phyloP scores from a whole-genome alignment of 2,797 vertebrate genomes.

The Acrossocheilus fasciatus region DNA sequence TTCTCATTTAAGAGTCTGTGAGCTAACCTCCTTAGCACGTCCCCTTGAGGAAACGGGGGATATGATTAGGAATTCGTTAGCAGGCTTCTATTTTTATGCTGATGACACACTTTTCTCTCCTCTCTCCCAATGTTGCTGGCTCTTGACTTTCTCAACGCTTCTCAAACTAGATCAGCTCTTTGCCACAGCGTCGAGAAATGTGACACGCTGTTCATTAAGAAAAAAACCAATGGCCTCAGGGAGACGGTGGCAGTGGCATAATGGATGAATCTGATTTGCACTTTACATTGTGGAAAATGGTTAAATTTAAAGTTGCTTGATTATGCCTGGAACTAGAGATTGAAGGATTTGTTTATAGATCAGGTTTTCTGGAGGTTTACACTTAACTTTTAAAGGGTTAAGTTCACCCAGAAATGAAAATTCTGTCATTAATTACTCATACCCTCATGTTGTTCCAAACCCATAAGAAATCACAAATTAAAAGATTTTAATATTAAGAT shows the following conservation, averaged over 20 bases:
- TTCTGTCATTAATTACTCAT: too few species aligned
- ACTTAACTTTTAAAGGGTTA: not conserved
- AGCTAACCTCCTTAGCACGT: slow-evolving; percentile 81
- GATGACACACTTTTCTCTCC: slow-evolving; percentile 82
- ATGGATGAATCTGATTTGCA: slow-evolving; percentile 47
- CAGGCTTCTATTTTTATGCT: slow-evolving; percentile 85
- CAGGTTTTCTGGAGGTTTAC: not conserved
- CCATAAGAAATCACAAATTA: not conserved
- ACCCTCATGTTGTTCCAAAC: not conserved
- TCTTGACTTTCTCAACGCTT: slow-evolving; percentile 68
- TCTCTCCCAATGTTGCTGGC: slow-evolving; percentile 54
- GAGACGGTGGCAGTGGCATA: slow-evolving; percentile 38
- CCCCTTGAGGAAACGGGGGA: slow-evolving; percentile 79
- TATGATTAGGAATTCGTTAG: slow-evolving; percentile 87
- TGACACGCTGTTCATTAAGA: slow-evolving; percentile 67
- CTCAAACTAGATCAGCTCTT: slow-evolving; percentile 82
- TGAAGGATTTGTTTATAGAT: slow-evolving; percentile 3
- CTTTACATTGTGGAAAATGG: slow-evolving; percentile 37
- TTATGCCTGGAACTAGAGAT: slow-evolving; percentile 7
- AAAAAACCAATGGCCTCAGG: slow-evolving; percentile 59
- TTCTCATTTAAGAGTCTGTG: slow-evolving; percentile 77
- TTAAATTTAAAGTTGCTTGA: slow-evolving; percentile 31
- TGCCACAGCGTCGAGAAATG: slow-evolving; percentile 65
- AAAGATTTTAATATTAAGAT: not conserved
- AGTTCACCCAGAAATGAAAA: not conserved